Base-by-base conservation (phyloP, 2,888 invertebrate genomes). In the Ptilodon capucinus region DNA sequence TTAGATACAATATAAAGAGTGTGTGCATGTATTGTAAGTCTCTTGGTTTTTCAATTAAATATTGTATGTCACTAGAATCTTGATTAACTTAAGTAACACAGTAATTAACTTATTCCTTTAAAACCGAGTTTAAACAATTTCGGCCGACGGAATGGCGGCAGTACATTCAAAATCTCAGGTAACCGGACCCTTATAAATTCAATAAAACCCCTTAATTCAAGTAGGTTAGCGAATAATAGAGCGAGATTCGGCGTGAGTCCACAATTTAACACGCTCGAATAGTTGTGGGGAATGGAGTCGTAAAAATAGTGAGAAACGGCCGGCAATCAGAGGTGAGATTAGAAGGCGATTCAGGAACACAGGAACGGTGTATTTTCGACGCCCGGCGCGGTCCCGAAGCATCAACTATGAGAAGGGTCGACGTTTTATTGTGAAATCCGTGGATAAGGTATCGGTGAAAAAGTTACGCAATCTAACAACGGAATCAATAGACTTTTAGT, bases 291-390 rank as follows among this genome's bases (percentile, higher is more conserved):
- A 79, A 82, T 79, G 70, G 77, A 70, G 64, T 84, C 82, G 79
- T 86, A 86, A 86, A 85, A 86, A 82, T 80, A 71, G 76, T 79
- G 73, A 80, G 79, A 78, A 80, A 79, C 74, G 77, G 74, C 74
- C 71, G 62, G 73, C 80, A 87, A 84, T 85, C 83, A 82, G 79
- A 80, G 79, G 81, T 82, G 69, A 81, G 82, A 86, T 85, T 84
- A 85, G 80, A 79, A 64, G 65, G 67, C 61, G 67, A 52, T 64
- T 67, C 63, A 60, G 66, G 77, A 74, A 71, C 69, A 75, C 67
- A 60, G 64, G 43, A 41, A 42, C 40, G 46, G 44, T 48, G 49
- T 55, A 57, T 57, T 66, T 58, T 59, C 30, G 42, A 42, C 48
- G 28, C 46, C 54, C 40, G 36, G 35, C 53, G 50, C 57, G 55